A percentile compares a stretch with the other conserved stretches of the same genome.
Conservation (phyloP, 2,888 invertebrate species). For the Microplitis deprimator region DNA sequence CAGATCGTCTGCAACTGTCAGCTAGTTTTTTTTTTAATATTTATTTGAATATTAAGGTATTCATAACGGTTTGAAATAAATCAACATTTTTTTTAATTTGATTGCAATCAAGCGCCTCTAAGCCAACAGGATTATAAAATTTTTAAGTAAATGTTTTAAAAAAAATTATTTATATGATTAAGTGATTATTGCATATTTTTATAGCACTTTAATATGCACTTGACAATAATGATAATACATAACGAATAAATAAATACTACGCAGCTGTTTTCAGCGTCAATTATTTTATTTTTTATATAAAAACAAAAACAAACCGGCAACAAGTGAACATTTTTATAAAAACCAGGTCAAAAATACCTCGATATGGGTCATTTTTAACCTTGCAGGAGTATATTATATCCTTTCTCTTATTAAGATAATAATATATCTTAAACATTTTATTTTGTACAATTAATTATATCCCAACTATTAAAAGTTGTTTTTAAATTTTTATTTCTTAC, state of each 20-base stretch:
- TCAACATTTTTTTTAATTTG: not conserved
- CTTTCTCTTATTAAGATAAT: slow-evolving; percentile 44
- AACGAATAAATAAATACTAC: not conserved
- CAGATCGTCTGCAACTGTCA: slow-evolving; percentile 9
- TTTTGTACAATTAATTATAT: not conserved
- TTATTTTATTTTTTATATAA: not conserved
- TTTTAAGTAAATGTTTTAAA: not conserved
- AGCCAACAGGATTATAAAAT: not conserved
- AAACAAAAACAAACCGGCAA: not conserved
- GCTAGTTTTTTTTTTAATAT: slow-evolving; percentile 10
- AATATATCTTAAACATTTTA: not conserved
- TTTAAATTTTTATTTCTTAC: not conserved
- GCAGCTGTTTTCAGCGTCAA: not conserved
- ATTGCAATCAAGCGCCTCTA: not conserved
- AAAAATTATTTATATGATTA: too few relatives aligned
- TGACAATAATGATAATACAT: too few relatives aligned
- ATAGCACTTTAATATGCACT: too few relatives aligned
- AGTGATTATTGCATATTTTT: too few relatives aligned
- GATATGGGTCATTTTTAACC: slow-evolving; percentile 55
- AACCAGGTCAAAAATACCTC: slow-evolving; percentile 60
- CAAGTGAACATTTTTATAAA: slow-evolving; percentile 43
- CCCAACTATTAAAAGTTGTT: not conserved
- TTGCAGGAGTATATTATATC: slow-evolving; percentile 62
- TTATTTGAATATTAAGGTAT: slow-evolving; percentile 2
- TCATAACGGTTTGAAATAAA: not conserved